Percentiles rank a stretch among this genome's conserved stretches.
Conservation (phyloP, 2,888 invertebrate species). For the Cordylochernes scorpioides region DNA sequence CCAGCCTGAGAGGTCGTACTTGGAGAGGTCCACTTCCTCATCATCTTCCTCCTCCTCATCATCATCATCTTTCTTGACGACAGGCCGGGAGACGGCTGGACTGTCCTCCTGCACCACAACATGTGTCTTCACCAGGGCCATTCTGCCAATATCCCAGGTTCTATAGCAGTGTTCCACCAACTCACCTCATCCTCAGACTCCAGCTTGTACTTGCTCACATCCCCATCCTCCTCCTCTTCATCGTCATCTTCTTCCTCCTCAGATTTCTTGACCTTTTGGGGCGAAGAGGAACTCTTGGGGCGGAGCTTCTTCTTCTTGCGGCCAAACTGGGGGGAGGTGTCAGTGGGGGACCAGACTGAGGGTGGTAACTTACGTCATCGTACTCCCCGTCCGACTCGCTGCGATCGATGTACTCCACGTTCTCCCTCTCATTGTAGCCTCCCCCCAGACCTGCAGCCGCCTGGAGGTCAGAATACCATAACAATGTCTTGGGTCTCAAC, state of each 20-base stretch:
- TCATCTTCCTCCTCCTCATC: slow-evolving; percentile 30
- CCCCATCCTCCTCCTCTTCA: slow-evolving; percentile 32
- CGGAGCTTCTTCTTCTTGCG: slow-evolving; percentile 27
- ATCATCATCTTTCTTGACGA: slow-evolving; percentile 3
- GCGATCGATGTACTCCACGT: slow-evolving; percentile 76
- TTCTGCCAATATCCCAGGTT: too few species aligned
- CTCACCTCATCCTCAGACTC: slow-evolving; percentile 2
- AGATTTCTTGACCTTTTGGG: slow-evolving; percentile 1
- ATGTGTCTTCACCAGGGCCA: slow-evolving; percentile 1
- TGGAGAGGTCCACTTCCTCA: slow-evolving; percentile 38
- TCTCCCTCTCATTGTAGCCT: slow-evolving; percentile 71
- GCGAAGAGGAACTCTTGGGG: too few species aligned
- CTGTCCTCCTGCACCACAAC: slow-evolving; percentile 1
- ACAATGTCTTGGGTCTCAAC: too few species aligned
- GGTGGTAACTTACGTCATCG: slow-evolving; percentile 55
- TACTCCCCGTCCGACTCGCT: slow-evolving; percentile 74
- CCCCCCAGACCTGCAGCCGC: slow-evolving; percentile 24
- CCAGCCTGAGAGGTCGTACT: slow-evolving; percentile 34
- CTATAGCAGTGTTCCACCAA: too few species aligned
- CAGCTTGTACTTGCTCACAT: slow-evolving; percentile 16
- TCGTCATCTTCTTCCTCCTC: slow-evolving; percentile 25
- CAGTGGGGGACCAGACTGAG: too few species aligned
- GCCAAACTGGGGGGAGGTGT: slow-evolving; percentile 25
- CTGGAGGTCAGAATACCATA: too few species aligned
- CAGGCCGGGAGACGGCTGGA: slow-evolving; percentile 2